Conservation (phyloP, 1,140 invertebrate species). For the Brachionus manjavacas region DNA sequence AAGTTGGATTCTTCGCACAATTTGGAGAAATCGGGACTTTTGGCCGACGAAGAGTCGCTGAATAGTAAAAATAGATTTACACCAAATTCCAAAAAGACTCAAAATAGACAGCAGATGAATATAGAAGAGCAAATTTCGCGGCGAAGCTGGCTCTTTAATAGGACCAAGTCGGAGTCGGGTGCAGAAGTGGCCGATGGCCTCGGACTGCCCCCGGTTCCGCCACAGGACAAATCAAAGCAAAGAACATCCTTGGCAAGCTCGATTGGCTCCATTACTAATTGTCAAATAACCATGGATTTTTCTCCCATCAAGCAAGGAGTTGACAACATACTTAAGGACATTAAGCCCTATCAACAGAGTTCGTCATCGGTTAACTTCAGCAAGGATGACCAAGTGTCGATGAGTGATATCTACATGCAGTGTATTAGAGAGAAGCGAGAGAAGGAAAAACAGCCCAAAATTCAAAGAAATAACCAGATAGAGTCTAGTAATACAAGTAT, state of each 20-base stretch:
- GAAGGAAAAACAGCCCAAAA: background rate
- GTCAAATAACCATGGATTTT: background rate
- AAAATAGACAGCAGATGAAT: background rate
- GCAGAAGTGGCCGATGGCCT: background rate
- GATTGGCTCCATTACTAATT: background rate
- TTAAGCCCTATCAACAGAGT: background rate
- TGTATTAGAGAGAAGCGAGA: background rate
- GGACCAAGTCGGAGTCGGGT: background rate
- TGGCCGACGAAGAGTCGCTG: background rate
- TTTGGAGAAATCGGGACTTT: background rate
- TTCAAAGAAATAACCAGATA: background rate
- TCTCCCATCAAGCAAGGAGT: background rate
- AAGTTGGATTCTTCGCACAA: background rate
- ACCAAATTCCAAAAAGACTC: background rate
- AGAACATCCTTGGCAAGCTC: background rate
- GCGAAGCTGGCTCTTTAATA: background rate
- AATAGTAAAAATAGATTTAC: background rate
- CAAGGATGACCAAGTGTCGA: background rate
- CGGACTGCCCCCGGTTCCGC: background rate
- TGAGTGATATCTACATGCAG: background rate
- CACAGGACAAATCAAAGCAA: background rate
- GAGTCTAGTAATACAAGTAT: background rate
- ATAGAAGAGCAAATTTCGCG: background rate
- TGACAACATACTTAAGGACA: background rate
- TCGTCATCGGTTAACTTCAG: background rate